These are phyloP conservation scores for Diploptera punctata DNA, from an alignment of 2,888 invertebrate genomes.

Conservation along the genomic window DNA sequence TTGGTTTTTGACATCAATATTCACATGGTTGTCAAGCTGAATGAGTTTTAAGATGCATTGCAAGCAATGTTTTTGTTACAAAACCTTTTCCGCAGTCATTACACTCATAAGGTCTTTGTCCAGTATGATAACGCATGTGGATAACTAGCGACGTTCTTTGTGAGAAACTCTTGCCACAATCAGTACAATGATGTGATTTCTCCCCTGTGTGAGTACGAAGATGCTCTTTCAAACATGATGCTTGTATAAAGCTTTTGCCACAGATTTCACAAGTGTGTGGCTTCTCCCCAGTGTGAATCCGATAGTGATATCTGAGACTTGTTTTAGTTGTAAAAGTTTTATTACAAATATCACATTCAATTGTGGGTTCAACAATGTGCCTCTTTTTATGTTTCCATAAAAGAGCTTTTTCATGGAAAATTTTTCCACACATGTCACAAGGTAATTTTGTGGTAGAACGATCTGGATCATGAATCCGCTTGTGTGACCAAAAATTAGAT, in stretches of 20 bases:
- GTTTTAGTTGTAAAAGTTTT: background rate
- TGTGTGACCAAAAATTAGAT: slow-evolving; percentile 59
- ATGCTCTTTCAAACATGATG: background rate
- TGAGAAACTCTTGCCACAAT: background rate
- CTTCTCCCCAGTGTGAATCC: slow-evolving; percentile 16
- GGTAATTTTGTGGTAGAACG: slow-evolving; percentile 41
- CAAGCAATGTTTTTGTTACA: slow-evolving; percentile 43
- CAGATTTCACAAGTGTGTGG: slow-evolving; percentile 40
- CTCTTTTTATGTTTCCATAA: background rate
- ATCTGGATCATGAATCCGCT: slow-evolving; percentile 53
- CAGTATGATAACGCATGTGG: background rate
- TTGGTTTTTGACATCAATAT: no score
- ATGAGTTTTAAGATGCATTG: no score
- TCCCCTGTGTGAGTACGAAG: slow-evolving; percentile 14
- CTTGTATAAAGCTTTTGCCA: background rate
- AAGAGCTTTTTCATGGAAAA: background rate
- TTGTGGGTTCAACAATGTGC: background rate
- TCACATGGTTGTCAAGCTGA: no score
- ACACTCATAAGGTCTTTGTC: background rate
- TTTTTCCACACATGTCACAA: background rate
- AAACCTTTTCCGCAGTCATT: background rate
- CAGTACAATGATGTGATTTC: background rate
- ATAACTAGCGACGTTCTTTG: background rate
- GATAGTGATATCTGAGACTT: background rate
- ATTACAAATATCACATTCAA: background rate